Evolutionary conservation across 2,888 invertebrate species (phyloP), one percentile per base, ranked within the genome.

Genomic region (Strigamia transsilvanica): DNA sequence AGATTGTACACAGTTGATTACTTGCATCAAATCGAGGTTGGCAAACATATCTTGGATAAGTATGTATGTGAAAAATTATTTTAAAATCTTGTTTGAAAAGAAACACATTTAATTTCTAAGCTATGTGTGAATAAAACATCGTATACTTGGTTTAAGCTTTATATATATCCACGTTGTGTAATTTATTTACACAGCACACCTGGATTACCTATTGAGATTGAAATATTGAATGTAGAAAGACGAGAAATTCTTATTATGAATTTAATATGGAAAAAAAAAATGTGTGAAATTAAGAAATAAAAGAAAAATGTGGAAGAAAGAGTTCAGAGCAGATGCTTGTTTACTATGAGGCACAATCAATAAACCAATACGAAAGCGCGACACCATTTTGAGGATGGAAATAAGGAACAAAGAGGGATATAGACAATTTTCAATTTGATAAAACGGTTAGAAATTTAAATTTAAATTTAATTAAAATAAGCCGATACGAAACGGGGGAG

Each of bases 1-100:
- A 51, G 80, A 80, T 46, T 80, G 51, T 51, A 32, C 42, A 80
- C 73, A 73, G 73, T 73, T 73, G 73, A 73, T 73, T 73, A 73
- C 73, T 27, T 73, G 73, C 27, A 27, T 73, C 15, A 73, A 73
- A 73, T 73, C 73, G 73, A 73, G 73, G 73, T 73, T 73, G 73
- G 73, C 73, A 73, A 73, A 73, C 32, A 73, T 73, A 38, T 6
- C 38, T 66, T 13, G 73, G 73, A 73, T 73, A 73, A 73, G 32
- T 32, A 21, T 66, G 32, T 32, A 73, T 32, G 73, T 32, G 73
- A 73, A 73, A 73, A 73, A 32, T 27, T 73, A 73, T 73, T 73
- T 73, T 73, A 32, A 32, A 73, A 73, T 32, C 73, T 32, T 73
- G 23, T 73, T 32, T 73, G 73, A 73, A 73, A 18, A 18, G 13